These are phyloP conservation scores for Euglossa dilemma DNA, from an alignment of 1,140 invertebrate species.

Conservation along the genomic window DNA sequence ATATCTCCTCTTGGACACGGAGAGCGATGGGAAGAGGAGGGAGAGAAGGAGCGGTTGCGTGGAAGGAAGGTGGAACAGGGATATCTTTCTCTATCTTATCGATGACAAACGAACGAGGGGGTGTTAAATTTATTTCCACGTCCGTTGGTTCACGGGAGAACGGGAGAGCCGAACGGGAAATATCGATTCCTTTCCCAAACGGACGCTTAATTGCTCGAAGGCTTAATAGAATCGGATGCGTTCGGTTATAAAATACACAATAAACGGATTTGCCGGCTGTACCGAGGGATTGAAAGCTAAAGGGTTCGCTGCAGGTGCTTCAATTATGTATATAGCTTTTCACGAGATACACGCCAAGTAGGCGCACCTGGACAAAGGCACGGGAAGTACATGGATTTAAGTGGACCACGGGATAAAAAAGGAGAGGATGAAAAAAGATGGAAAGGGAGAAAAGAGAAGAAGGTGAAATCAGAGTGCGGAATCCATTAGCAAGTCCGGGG, in stretches of 20 bases:
- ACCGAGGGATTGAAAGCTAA: background rate
- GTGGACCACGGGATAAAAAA: constrained; percentile 18
- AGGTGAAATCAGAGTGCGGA: constrained; percentile 66
- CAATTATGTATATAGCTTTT: constrained; percentile 43
- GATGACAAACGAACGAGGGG: background rate
- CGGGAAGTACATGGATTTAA: constrained; percentile 50
- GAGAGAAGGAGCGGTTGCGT: background rate
- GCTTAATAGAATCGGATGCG: background rate
- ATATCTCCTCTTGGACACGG: too few species aligned
- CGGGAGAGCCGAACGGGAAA: background rate
- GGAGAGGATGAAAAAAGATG: background rate
- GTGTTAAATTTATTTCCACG: constrained; percentile 1
- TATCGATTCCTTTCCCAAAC: constrained; percentile 11
- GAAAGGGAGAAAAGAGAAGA: background rate
- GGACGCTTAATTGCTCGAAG: background rate
- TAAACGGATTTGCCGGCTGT: background rate
- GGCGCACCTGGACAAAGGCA: constrained; percentile 35
- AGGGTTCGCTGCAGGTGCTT: background rate
- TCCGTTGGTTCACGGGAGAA: background rate
- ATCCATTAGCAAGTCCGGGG: constrained; percentile 67
- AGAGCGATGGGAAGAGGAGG: too few species aligned
- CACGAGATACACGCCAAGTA: constrained; percentile 13
- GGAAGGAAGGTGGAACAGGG: background rate
- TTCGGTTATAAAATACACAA: constrained; percentile 13
- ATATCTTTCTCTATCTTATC: background rate